Conservation (phyloP, 2,888 invertebrate species). For the Thymelicus sylvestris region DNA sequence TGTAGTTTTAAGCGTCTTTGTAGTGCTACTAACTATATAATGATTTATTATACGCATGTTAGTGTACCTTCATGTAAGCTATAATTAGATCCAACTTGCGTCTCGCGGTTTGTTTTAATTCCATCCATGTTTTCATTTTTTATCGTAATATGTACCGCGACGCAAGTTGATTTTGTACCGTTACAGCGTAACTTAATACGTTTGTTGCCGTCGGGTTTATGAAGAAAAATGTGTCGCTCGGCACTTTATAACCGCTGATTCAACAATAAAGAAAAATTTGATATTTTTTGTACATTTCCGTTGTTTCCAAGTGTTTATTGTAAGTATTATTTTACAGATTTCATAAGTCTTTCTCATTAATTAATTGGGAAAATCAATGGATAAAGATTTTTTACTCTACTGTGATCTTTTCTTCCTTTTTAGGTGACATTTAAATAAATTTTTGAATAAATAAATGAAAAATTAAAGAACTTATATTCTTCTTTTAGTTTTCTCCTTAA, state of each 20-base stretch:
- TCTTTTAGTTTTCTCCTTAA: background rate
- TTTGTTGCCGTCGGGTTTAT: conserved; percentile 13
- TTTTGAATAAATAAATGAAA: too few species aligned
- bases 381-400: too few species aligned
- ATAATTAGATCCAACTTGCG: conserved; percentile 31
- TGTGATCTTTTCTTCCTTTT: too few species aligned
- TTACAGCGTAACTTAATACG: conserved; percentile 26
- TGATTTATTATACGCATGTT: conserved; percentile 47
- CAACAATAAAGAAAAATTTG: background rate
- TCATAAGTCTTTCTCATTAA: too few species aligned
- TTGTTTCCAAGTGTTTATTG: background rate
- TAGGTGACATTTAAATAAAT: too few species aligned
- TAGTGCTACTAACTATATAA: conserved; percentile 55
- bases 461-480: background rate
- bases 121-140: background rate
- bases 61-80: conserved; percentile 42
- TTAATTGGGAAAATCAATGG: too few species aligned
- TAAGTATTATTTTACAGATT: too few species aligned
- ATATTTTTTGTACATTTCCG: background rate
- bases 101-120: background rate
- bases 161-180: conserved; percentile 20
- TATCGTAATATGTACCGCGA: background rate
- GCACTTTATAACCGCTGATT: background rate
- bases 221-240: conserved; percentile 12
- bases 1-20: conserved; percentile 56